Evolutionary conservation across 2,888 invertebrate genomes (phyloP), one percentile per base, ranked within the genome.

Genomic region (Periphyllus acericola): DNA sequence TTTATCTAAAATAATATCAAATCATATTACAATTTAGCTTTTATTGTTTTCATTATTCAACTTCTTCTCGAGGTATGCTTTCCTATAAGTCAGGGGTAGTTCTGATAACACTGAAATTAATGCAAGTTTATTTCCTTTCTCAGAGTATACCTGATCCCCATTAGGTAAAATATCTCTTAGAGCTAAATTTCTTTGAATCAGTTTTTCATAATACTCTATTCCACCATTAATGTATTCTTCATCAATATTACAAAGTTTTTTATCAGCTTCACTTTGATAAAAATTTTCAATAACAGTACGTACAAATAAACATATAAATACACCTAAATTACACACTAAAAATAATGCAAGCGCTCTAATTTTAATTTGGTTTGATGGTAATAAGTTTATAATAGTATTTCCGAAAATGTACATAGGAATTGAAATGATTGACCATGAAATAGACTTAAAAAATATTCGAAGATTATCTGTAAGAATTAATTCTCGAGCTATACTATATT

Each of bases 401-500:
- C 86, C 83, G 11, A 83, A 29, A n/a, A 21, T 60, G 21, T 87
- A 91, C 91, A 89, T 25, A 17, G 93, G 89, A 0, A 91, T 89
- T 40, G 91, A 89, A 90, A 94, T 91, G 8, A 94, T 89, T 9
- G 91, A 91, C 83, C 94, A 93, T 90, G 93, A 93, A 1, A 92
- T 84, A 0, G 94, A 93, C 89, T 95, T 94, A 78, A 93, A 91
- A 1, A 94, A 91, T 3, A 94, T 91, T 91, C 94, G 93, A 89
- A 93, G 91, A 71, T 94, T 94, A 89, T 94, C 93, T 4, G 93
- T 91, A 92, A 94, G 93, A 89, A 95, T 91, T 83, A 97, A 93
- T 91, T 96, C 95, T 90, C 95, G 93, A 89, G 96, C 96, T 46
- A 97, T 94, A 1, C 95, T 96, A 92, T 96, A 97, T 89, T 95